Evolutionary conservation across 2,888 invertebrate genomes (phyloP).

Genomic region (Aphrophora alni): DNA sequence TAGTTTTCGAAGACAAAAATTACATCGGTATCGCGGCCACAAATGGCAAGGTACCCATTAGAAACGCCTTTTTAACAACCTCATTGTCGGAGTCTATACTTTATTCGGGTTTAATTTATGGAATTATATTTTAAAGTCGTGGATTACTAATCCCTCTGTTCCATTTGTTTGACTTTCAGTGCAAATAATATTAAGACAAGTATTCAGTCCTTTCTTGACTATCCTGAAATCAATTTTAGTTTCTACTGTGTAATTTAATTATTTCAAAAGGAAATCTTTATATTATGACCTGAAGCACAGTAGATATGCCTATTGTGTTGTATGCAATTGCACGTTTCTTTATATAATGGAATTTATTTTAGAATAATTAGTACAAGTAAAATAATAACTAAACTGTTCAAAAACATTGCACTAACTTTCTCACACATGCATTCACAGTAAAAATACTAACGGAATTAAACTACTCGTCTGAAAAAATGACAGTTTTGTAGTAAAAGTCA

Average conservation of each 20-base stretch:
- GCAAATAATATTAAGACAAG: neutral
- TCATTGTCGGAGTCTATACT: neutral
- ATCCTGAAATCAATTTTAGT: neutral
- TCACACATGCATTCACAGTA: too few species aligned
- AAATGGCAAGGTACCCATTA: neutral
- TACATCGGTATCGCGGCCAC: neutral
- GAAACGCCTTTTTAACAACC: neutral
- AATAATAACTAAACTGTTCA: too few species aligned
- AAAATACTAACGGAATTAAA: too few species aligned
- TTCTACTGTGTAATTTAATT: neutral
- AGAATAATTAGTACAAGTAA: too few species aligned
- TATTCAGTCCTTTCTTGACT: neutral
- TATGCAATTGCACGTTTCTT: too few species aligned
- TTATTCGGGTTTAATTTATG: conserved; percentile 2
- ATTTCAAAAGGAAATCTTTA: neutral
- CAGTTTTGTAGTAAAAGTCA: too few species aligned
- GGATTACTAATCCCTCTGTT: neutral
- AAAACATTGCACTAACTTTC: too few species aligned
- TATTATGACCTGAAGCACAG: too few species aligned
- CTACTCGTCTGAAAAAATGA: too few species aligned
- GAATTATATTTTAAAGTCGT: neutral
- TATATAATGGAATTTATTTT: too few species aligned
- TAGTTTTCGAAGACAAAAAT: conserved; percentile 6
- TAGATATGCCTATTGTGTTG: too few species aligned
- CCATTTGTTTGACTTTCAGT: neutral